Evolutionary conservation across 2,113 vertebrate genomes (phyloP).

Genomic region (Callipepla californica): DNA sequence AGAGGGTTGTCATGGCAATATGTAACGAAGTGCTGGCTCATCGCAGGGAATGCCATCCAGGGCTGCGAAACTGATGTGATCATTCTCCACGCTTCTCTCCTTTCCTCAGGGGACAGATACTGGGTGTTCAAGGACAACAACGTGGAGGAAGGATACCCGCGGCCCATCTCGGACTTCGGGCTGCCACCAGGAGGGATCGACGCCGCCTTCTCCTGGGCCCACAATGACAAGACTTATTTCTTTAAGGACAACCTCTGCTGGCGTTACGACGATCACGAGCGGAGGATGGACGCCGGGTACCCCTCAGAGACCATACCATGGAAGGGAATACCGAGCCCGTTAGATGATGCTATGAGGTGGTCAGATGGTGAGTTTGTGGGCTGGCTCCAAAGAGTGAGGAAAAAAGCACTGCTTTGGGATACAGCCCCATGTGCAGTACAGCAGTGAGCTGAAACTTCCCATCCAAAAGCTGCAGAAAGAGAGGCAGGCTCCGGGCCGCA

Average conservation of each 20-base stretch:
- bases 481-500: not conserved
- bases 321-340: slow-evolving; percentile 88
- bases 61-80: not conserved
- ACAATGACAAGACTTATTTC: slow-evolving; percentile 97
- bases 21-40: not conserved
- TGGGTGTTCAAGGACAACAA: slow-evolving; percentile 98
- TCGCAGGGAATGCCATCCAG: not conserved
- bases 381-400: not conserved
- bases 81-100: slow-evolving; percentile 19
- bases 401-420: not conserved
- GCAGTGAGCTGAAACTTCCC: not conserved
- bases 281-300: slow-evolving; percentile 91
- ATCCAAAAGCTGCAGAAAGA: not conserved
- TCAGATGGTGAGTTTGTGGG: slow-evolving; percentile 87
- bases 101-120: slow-evolving; percentile 89
- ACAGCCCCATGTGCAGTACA: not conserved
- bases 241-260: slow-evolving; percentile 94
- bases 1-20: not conserved
- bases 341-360: slow-evolving; percentile 96
- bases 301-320: slow-evolving; percentile 88
- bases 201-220: slow-evolving; percentile 91
- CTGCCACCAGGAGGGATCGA: slow-evolving; percentile 89
- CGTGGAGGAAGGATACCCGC: slow-evolving; percentile 93
- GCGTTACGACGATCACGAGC: slow-evolving; percentile 89
- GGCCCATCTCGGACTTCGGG: slow-evolving; percentile 91